Percentiles rank a stretch among this genome's conserved stretches.
Conservation (phyloP, 1,140 invertebrate species). For the Odontomachus brunneus region DNA sequence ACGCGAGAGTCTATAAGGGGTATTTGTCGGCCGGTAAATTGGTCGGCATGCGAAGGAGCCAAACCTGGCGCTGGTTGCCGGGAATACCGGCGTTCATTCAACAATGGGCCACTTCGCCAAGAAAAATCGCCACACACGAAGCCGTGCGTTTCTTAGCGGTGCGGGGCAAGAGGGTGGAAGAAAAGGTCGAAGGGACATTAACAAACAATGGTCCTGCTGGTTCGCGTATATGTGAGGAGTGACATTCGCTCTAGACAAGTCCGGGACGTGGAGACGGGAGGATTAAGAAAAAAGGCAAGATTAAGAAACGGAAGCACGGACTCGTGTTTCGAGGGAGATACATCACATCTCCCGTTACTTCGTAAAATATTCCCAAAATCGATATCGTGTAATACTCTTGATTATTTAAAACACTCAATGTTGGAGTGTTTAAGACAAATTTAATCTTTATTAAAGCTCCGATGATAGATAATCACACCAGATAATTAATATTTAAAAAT, state of each 20-base stretch:
- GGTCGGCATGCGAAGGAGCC: slow-evolving; percentile 63
- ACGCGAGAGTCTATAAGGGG: slow-evolving; percentile 41
- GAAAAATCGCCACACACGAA: slow-evolving; percentile 80
- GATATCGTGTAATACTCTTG: no score
- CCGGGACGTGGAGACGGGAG: slow-evolving; percentile 45
- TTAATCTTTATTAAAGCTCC: no score
- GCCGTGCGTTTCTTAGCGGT: slow-evolving; percentile 58
- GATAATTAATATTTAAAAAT: no score
- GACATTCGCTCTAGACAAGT: slow-evolving; percentile 64
- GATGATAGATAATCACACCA: no score
- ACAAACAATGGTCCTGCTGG: slow-evolving; percentile 80
- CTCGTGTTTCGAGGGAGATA: neutral
- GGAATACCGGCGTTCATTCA: slow-evolving; percentile 60
- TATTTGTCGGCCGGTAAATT: slow-evolving; percentile 67
- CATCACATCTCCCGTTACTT: no score
- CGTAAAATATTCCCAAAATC: neutral
- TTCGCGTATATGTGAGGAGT: slow-evolving; percentile 66
- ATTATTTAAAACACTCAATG: no score
- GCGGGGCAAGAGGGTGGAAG: slow-evolving; percentile 21
- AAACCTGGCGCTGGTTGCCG: slow-evolving; percentile 41
- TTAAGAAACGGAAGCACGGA: slow-evolving; percentile 14
- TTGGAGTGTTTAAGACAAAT: no score
- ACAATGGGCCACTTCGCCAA: slow-evolving; percentile 62
- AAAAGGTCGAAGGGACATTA: slow-evolving; percentile 69
- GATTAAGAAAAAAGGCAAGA: neutral